Evolutionary conservation across 2,888 invertebrate species (phyloP), one percentile per base, ranked within the genome.

Genomic region (Steinernema scapterisci): DNA sequence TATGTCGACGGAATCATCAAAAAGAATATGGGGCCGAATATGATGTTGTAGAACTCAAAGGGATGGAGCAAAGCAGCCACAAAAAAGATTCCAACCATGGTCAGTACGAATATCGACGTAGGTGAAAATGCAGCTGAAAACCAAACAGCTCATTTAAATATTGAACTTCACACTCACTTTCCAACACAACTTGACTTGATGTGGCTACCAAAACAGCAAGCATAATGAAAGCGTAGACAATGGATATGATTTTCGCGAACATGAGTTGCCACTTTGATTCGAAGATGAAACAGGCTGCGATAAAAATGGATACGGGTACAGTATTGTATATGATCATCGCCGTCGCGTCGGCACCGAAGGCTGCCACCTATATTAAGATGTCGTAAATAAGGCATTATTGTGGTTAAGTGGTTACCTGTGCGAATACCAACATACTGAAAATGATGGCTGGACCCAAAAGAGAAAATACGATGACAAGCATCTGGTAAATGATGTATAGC

Each of bases 1-100:
- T 95, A 96, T 93, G 95, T 95, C 80, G 94, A 93, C 0, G 96
- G 96, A 73, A 96, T 94, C 6, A 95, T 93, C 70, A 96, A 92
- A 88, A 93, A 93, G 88, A 96, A 96, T 51, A 96, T 82, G 38
- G 91, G 76, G 91, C 89, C 89, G 71, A 84, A 85, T 23, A 87
- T 79, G 75, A 87, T 84, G 76, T 88, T 88, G 31, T 79, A 76
- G 79, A 88, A 88, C 73, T 87, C 88, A 70, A 81, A 81, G 7
- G 95, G 95, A 88, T 95, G 95, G 54, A 95, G 87, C 0, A 92
- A 85, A 0, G 90, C 91, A 0, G 91, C 89, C 13, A 89, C 77
- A 16, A 89, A 82, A 78, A 91, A 88, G 86, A 93, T 92, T 0
- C 89, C 89, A 1, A 92, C 92, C 21, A 93, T 92, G 3, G 92